Conservation (phyloP, 2,113 vertebrate genomes). For the Rhinolophus ferrumequinum region DNA sequence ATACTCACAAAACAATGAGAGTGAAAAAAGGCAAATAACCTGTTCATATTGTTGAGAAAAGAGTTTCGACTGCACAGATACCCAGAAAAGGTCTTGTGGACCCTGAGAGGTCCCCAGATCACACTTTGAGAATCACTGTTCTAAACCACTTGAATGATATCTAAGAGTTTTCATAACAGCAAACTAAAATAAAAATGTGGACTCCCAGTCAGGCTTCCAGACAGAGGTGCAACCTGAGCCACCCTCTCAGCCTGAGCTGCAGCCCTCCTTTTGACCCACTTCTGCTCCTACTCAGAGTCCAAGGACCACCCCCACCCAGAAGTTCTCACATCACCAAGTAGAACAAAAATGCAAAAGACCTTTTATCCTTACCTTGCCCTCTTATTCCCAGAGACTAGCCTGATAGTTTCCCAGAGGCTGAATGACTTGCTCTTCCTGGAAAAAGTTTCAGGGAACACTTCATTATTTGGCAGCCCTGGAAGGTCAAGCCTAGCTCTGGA, state of each 20-base stretch:
- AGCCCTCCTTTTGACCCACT: neutral
- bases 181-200: neutral
- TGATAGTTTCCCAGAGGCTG: conserved; percentile 58
- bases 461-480: conserved; percentile 38
- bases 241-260: neutral
- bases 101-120: neutral
- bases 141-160: neutral
- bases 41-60: neutral
- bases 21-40: neutral
- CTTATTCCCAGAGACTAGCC: conserved; percentile 25
- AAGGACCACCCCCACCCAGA: neutral
- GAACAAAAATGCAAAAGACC: neutral
- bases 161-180: neutral
- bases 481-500: conserved; percentile 40
- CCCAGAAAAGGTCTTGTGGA: neutral
- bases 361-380: conserved; percentile 45
- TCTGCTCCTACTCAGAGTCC: neutral
- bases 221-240: neutral
- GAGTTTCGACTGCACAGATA: neutral
- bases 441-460: conserved; percentile 45
- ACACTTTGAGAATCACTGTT: neutral
- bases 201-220: neutral
- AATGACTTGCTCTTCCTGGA: conserved; percentile 62
- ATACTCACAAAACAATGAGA: neutral
- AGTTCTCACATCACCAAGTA: neutral